phyloP scores from a whole-genome alignment of 2,797 vertebrate genomes.

The Stomatorhinus walkeri region DNA sequence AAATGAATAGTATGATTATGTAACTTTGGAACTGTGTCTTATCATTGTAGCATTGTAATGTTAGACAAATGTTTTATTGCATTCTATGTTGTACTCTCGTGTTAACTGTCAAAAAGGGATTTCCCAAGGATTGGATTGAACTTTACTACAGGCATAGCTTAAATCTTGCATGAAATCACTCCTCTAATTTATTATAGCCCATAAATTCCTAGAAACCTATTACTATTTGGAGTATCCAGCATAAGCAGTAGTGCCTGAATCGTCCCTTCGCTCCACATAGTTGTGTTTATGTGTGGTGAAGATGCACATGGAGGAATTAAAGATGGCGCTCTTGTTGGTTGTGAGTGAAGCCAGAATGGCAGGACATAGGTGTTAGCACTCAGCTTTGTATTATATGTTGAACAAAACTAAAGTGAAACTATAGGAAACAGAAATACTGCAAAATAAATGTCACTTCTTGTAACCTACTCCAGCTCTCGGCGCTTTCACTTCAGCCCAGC shows the following conservation, averaged over 20 bases:
- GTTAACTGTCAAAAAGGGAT: neutral
- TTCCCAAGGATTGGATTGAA: neutral
- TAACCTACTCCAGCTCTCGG: neutral
- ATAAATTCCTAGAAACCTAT: neutral
- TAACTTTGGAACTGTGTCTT: neutral
- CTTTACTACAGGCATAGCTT: neutral
- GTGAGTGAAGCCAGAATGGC: neutral
- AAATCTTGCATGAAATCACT: neutral
- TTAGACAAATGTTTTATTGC: neutral
- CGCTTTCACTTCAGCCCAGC: neutral
- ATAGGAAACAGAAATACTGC: neutral
- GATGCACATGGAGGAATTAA: neutral
- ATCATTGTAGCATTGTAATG: neutral
- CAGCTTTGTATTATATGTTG: neutral
- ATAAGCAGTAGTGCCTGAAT: neutral
- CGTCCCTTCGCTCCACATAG: neutral
- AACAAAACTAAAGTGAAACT: neutral
- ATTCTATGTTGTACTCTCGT: neutral
- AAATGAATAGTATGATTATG: constrained; percentile 4
- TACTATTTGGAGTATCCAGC: neutral
- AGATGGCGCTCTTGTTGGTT: neutral
- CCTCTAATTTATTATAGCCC: constrained; percentile 6
- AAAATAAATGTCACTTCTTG: neutral
- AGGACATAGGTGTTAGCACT: neutral
- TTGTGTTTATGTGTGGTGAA: neutral